Conservation (phyloP, 1,140 invertebrate species). For the Aradophagus sp. region DNA sequence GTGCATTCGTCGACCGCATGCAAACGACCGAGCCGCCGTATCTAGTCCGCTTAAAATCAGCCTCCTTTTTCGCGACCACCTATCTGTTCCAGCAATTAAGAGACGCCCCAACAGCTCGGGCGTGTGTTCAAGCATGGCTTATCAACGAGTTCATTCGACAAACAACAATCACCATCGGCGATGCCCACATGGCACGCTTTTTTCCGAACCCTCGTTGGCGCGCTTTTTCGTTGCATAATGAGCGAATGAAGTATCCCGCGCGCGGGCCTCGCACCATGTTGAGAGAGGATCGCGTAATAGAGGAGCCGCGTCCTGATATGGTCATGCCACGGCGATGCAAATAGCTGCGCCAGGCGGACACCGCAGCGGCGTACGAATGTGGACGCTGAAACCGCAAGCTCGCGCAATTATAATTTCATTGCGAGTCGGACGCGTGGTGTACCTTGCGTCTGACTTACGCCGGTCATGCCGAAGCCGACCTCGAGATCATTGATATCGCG, state of each 20-base stretch:
- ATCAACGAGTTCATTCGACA: conserved; percentile 20
- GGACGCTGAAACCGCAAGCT: conserved; percentile 61
- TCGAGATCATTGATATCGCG: conserved; percentile 70
- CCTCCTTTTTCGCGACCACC: too few relatives aligned
- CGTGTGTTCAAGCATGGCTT: conserved; percentile 19
- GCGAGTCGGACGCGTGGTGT: conserved; percentile 68
- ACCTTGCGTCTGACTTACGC: conserved; percentile 67
- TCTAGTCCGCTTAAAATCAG: too few relatives aligned
- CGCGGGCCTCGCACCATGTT: conserved; percentile 24
- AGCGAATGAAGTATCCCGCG: conserved; percentile 25
- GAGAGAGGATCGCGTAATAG: conserved; percentile 55
- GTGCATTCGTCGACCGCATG: too few relatives aligned
- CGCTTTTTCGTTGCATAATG: conserved; percentile 34
- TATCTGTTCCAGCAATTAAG: not conserved
- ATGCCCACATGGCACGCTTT: conserved; percentile 13
- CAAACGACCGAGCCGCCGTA: too few relatives aligned
- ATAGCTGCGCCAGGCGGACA: too few relatives aligned
- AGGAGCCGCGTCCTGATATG: conserved; percentile 63
- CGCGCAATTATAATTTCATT: conserved; percentile 72
- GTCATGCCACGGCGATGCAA: conserved; percentile 63
- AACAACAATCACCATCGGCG: conserved; percentile 21
- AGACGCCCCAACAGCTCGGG: not conserved
- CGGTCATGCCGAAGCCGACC: conserved; percentile 69
- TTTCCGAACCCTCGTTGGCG: conserved; percentile 11
- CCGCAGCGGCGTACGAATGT: not conserved